Evolutionary conservation across 2,888 invertebrate genomes (phyloP), one percentile per base, ranked within the genome.

Genomic region (Caenorhabditis angaria): DNA sequence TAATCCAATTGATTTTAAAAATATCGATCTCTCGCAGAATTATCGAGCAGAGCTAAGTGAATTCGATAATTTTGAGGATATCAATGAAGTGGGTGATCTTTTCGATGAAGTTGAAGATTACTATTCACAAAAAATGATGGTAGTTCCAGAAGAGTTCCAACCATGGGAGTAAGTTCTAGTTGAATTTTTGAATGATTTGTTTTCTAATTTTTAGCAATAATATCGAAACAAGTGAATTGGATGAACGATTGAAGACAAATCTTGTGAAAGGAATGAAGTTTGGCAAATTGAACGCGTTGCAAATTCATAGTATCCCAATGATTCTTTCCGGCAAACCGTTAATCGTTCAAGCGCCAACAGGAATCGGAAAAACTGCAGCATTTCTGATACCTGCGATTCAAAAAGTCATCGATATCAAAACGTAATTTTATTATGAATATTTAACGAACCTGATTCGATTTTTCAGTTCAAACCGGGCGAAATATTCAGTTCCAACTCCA

Each of bases 361-460:
- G 74, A 18, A 74, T 70, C 32, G 74, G 74, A 53, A 74, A 74
- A 51, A 74, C 69, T 0, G 56, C 64, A n/a, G 61, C 74, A 1
- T 74, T 66, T 27, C 25, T 74, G 28, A 60, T 74, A 27, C 74
- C 74, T 18, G 61, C 61, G 0, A 53, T 74, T 5, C 61, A 74
- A 25, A 32, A 14, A n/a, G 59, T 56, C 20, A 12, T 68, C 18
- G 50, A 54, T 20, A 47, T 27, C 50, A 32, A 56, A 28, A 25
- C 3, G 29, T 41, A 14, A 41, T 12, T 41, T 8, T 5, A 25
- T 50, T 50, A 6, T 5, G n/a, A 50, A n/a, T n/a, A n/a, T 50
- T 50, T 50, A n/a, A n/a, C n/a, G n/a, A n/a, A n/a, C n/a, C n/a
- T 50, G n/a, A 10, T 35, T 35, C 6, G 35, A 35, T 35, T 54